Evolutionary conservation across 2,113 vertebrate genomes (phyloP).

Genomic region (Alces alces): DNA sequence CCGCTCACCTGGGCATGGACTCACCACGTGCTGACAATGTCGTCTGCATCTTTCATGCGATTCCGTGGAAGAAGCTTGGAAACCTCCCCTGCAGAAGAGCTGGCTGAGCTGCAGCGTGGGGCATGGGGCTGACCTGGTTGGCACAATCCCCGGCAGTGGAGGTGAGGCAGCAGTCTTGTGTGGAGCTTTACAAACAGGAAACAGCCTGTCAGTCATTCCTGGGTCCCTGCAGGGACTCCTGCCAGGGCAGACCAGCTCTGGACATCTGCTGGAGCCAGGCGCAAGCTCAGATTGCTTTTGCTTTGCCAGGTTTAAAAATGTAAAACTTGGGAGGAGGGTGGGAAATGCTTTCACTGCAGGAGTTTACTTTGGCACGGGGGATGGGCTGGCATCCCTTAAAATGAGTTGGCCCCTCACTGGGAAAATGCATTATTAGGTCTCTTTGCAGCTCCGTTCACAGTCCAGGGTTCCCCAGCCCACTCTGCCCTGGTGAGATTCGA

Average conservation of each 20-base stretch:
- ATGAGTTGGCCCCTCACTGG: background rate
- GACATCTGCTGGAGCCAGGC: background rate
- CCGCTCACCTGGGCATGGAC: accelerated
- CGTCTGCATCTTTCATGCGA: background rate
- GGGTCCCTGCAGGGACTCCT: background rate
- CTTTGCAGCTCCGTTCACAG: accelerated
- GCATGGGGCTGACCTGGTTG: background rate
- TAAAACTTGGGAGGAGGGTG: background rate
- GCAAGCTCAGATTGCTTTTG: background rate
- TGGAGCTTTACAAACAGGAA: slow-evolving; percentile 15
- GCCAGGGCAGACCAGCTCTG: background rate
- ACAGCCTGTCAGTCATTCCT: background rate
- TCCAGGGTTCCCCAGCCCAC: background rate
- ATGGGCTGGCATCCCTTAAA: background rate
- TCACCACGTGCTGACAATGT: too few relatives aligned
- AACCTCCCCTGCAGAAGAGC: background rate
- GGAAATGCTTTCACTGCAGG: background rate
- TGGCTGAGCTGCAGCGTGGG: accelerated
- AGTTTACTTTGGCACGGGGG: background rate
- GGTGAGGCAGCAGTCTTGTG: background rate
- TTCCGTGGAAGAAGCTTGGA: background rate
- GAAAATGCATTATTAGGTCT: background rate
- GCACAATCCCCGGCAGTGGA: accelerated
- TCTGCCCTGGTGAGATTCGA: background rate
- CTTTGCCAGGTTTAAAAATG: background rate